These are phyloP conservation scores for Nycticorax nycticorax DNA, from an alignment of 2,113 vertebrate genomes.

Conservation along the genomic window DNA sequence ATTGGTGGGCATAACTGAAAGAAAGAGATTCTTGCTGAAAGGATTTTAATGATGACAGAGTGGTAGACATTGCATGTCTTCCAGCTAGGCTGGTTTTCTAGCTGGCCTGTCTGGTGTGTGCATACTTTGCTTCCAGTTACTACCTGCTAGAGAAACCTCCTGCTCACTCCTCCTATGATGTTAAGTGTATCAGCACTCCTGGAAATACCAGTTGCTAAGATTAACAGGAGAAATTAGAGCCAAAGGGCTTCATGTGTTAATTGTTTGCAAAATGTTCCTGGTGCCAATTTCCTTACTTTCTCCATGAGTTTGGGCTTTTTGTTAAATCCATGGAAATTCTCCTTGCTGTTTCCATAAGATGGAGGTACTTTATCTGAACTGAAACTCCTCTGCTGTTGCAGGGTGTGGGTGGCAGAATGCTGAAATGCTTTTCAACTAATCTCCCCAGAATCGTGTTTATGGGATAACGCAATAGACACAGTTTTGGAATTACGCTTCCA, in stretches of 20 bases:
- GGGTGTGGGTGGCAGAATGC: neutral
- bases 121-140: neutral
- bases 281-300: neutral
- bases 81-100: neutral
- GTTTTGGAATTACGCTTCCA: neutral
- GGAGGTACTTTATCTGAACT: neutral
- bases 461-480: neutral
- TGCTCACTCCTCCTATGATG: neutral
- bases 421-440: slow-evolving; percentile 1
- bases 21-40: neutral
- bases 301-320: neutral
- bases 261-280: neutral
- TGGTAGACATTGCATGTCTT: neutral
- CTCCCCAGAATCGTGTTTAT: neutral
- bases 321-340: neutral
- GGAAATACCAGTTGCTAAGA: slow-evolving; percentile 1
- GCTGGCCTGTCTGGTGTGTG: neutral
- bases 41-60: neutral
- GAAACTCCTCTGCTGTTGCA: neutral
- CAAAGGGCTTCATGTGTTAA: neutral
- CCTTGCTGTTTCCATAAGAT: neutral
- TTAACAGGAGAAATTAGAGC: neutral
- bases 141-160: neutral
- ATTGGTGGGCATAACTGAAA: neutral
- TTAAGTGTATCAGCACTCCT: neutral